Evolutionary conservation across 2,888 invertebrate genomes (phyloP).

Genomic region (Tridacna crocea): DNA sequence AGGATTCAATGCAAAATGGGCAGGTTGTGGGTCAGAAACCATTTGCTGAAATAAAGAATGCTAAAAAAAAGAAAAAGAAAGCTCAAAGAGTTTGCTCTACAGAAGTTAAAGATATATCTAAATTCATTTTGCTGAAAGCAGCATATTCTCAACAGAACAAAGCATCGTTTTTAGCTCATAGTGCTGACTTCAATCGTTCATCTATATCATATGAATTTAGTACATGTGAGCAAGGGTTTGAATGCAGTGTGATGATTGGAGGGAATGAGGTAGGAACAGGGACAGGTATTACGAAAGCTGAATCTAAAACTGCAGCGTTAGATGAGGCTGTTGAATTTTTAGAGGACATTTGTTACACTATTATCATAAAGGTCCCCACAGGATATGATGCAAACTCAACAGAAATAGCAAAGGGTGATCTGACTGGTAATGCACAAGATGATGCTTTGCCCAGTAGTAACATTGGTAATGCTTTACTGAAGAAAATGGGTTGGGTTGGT

Average conservation of each 20-base stretch:
- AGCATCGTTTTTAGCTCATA: slow-evolving; percentile 29
- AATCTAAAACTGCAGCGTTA: slow-evolving; percentile 70
- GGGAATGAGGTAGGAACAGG: slow-evolving; percentile 68
- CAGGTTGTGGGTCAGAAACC: background rate
- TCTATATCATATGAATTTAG: slow-evolving; percentile 72
- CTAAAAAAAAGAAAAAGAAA: background rate
- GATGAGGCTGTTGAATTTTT: slow-evolving; percentile 71
- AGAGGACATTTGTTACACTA: slow-evolving; percentile 77
- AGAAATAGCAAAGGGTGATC: slow-evolving; percentile 71
- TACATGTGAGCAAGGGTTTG: slow-evolving; percentile 45
- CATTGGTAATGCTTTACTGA: slow-evolving; percentile 87
- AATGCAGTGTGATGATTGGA: slow-evolving; percentile 70
- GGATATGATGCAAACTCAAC: slow-evolving; percentile 69
- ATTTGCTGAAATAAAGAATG: background rate
- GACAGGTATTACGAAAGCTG: slow-evolving; percentile 61
- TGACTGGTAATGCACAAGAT: slow-evolving; percentile 71
- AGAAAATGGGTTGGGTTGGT: slow-evolving; percentile 90
- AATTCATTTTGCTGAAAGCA: slow-evolving; percentile 61
- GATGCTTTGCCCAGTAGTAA: slow-evolving; percentile 83
- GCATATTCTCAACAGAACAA: background rate
- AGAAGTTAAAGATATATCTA: slow-evolving; percentile 61
- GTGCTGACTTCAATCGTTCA: slow-evolving; percentile 77
- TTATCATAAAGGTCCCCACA: slow-evolving; percentile 74
- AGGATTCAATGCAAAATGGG: background rate
- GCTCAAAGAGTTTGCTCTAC: background rate